A percentile compares a stretch with the other conserved stretches of the same genome.
Evolutionary conservation across 2,113 vertebrate species (phyloP).

Genomic region (Saguinus imperator): DNA sequence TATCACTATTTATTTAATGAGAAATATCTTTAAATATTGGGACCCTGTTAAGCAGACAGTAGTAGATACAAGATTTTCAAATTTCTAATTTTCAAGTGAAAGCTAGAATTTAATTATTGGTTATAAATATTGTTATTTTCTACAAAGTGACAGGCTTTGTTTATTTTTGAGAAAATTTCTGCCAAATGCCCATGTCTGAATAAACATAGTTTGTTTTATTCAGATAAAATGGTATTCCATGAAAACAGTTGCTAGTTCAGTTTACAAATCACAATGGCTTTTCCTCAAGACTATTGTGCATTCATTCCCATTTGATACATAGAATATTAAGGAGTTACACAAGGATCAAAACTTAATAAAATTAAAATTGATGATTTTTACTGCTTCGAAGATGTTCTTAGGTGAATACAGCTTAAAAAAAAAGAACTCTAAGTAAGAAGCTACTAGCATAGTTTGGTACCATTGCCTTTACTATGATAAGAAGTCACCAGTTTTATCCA

Average conservation of each 20-base stretch:
- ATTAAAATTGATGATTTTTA: background rate
- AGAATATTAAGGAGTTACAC: background rate
- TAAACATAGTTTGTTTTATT: background rate
- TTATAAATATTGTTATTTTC: conserved; percentile 1
- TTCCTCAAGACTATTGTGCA: background rate
- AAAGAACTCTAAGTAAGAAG: background rate
- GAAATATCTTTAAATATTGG: background rate
- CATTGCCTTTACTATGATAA: background rate
- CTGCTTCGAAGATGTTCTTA: background rate
- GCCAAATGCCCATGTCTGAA: background rate
- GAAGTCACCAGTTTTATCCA: background rate
- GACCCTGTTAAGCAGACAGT: background rate
- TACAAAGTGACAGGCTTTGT: background rate
- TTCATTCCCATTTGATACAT: background rate
- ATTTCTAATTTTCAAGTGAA: background rate
- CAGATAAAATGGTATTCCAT: background rate
- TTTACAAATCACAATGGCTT: background rate
- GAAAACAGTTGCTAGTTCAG: background rate
- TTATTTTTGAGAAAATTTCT: conserved; percentile 16
- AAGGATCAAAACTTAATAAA: conserved; percentile 7
- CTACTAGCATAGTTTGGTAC: background rate
- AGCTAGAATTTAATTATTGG: background rate
- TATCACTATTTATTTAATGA: background rate
- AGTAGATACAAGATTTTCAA: background rate
- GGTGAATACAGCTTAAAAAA: background rate